phyloP scores from a whole-genome alignment of 2,797 vertebrate species.

The Poeciliopsis turneri region DNA sequence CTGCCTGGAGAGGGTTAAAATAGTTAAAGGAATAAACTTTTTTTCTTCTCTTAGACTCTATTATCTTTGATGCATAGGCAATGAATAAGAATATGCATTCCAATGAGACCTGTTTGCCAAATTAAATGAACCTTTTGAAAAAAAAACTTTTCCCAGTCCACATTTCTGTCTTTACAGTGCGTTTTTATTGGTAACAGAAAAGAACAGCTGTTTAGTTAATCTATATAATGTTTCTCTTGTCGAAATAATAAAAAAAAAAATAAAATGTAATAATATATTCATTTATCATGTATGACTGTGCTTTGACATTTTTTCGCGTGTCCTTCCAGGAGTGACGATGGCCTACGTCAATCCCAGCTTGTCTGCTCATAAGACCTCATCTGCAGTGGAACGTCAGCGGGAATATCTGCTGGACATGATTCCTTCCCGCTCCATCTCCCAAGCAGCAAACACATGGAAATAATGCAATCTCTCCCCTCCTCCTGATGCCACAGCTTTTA shows the following conservation, averaged over 20 bases:
- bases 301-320: conserved; percentile 17
- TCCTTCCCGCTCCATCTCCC: conserved; percentile 96
- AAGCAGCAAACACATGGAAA: conserved; percentile 96
- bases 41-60: not conserved
- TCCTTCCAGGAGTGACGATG: conserved; percentile 87
- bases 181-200: not conserved
- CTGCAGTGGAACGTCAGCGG: conserved; percentile 94
- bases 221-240: not conserved
- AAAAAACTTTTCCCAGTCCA: not conserved
- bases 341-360: conserved; percentile 92
- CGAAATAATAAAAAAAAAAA: not conserved
- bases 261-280: not conserved
- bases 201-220: not conserved
- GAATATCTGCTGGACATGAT: conserved; percentile 99
- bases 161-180: not conserved
- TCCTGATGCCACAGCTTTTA: conserved; percentile 53
- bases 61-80: not conserved
- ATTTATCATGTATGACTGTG: not conserved
- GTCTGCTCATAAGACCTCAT: conserved; percentile 90
- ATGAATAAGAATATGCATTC: not conserved
- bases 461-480: conserved; percentile 74
- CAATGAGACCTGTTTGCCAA: not conserved
- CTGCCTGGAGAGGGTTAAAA: not conserved
- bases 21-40: not conserved
- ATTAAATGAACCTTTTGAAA: not conserved